These are phyloP conservation scores for Forbesichthys papilliferus DNA, from an alignment of 2,113 vertebrate species.

Conservation along the genomic window DNA sequence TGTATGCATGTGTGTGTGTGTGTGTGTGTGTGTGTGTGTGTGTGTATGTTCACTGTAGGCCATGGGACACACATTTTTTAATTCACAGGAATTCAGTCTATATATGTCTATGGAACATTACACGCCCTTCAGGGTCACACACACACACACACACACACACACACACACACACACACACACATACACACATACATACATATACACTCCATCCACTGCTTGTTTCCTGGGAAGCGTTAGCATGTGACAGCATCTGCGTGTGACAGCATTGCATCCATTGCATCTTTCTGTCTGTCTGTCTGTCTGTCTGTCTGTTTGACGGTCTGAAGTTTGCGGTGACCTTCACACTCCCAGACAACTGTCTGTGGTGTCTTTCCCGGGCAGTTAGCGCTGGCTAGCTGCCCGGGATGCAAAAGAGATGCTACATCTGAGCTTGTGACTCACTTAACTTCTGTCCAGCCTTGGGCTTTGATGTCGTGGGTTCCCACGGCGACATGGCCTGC, in stretches of 20 bases:
- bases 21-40: too few relatives aligned
- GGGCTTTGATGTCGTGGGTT: constrained; percentile 6
- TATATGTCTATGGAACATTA: too few relatives aligned
- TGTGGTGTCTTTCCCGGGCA: constrained; percentile 33
- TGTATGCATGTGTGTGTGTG: constrained; percentile 1
- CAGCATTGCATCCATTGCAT: neutral
- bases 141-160: too few relatives aligned
- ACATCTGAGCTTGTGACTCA: constrained; percentile 21
- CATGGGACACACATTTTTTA: too few relatives aligned
- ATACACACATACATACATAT: too few relatives aligned
- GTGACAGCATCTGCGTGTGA: constrained; percentile 6
- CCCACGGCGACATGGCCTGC: neutral
- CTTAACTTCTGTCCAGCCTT: neutral
- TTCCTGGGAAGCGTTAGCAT: neutral
- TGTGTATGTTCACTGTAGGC: neutral
- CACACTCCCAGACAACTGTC: constrained; percentile 10
- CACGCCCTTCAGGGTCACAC: too few relatives aligned
- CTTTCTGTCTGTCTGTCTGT: neutral
- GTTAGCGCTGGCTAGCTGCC: constrained; percentile 42
- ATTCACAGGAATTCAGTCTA: too few relatives aligned
- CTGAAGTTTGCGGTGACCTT: neutral
- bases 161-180: too few relatives aligned
- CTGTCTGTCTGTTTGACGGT: neutral
- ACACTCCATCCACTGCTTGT: too few relatives aligned
- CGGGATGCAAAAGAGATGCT: constrained; percentile 34